Conservation (phyloP, 2,113 vertebrate species). For the Nicator chloris region DNA sequence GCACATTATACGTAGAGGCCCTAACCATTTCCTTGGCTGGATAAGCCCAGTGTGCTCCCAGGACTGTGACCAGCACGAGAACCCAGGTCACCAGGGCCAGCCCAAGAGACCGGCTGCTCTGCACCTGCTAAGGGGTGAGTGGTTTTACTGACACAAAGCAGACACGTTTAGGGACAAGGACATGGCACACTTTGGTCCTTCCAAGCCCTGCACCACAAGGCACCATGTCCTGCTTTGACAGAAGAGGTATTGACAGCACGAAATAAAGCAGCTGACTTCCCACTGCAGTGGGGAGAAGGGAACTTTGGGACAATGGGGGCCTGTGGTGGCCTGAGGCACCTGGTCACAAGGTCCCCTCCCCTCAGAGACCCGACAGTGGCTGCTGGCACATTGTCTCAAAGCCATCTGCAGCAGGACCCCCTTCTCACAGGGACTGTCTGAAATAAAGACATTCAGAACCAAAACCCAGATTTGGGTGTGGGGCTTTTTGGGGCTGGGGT, state of each 20-base stretch:
- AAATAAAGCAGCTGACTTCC: not conserved
- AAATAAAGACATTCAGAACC: not conserved
- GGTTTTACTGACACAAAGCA: not conserved
- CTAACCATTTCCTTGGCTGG: not conserved
- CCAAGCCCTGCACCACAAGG: not conserved
- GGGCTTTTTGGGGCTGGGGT: accelerated
- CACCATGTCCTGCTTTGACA: not conserved
- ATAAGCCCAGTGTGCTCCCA: not conserved
- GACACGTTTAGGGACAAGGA: not conserved
- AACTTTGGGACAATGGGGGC: not conserved
- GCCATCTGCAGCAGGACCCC: not conserved
- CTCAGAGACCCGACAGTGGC: not conserved
- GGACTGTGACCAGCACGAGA: not conserved
- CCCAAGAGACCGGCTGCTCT: not conserved
- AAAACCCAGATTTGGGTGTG: not conserved
- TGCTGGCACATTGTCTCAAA: not conserved
- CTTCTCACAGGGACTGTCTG: not conserved
- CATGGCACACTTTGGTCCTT: not conserved
- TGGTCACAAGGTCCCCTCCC: not conserved
- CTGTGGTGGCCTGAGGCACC: not conserved
- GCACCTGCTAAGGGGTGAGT: not conserved
- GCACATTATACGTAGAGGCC: not conserved
- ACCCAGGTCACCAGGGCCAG: not conserved
- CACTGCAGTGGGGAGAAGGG: not conserved
- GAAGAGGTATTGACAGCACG: not conserved